Evolutionary conservation across 2,888 invertebrate genomes (phyloP).

Genomic region (Eudasyphora cyanicolor): DNA sequence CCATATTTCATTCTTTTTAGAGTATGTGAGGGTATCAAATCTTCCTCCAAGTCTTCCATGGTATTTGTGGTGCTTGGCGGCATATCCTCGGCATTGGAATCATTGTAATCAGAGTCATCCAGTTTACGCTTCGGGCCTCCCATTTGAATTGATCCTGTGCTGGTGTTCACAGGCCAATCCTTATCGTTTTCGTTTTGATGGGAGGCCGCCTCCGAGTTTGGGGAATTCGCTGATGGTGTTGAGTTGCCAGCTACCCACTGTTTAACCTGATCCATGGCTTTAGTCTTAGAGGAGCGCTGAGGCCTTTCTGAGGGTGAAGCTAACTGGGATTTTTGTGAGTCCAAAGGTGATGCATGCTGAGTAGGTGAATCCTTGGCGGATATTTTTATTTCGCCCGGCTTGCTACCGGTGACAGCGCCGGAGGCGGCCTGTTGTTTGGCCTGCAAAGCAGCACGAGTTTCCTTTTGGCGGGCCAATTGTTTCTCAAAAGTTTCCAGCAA

Average conservation of each 20-base stretch:
- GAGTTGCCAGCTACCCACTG: conserved; percentile 89
- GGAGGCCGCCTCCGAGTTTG: conserved; percentile 54
- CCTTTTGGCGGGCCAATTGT: conserved; percentile 88
- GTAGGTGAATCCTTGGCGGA: neutral
- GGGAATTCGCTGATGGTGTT: conserved; percentile 69
- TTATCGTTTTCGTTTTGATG: conserved; percentile 66
- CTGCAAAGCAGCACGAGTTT: conserved; percentile 82
- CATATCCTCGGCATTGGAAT: conserved; percentile 78
- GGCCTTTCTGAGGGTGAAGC: conserved; percentile 75
- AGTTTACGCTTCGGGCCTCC: conserved; percentile 79
- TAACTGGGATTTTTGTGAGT: conserved; percentile 64
- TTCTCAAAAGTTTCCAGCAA: conserved; percentile 90
- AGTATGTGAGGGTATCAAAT: conserved; percentile 81
- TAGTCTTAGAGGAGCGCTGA: conserved; percentile 84
- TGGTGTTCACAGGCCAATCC: conserved; percentile 71
- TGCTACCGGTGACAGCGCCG: conserved; percentile 52
- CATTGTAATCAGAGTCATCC: conserved; percentile 81
- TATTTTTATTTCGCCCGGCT: conserved; percentile 50
- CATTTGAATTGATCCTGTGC: conserved; percentile 52
- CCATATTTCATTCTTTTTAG: conserved; percentile 81
- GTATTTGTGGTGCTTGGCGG: conserved; percentile 65
- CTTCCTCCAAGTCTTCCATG: conserved; percentile 82
- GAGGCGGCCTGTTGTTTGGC: conserved; percentile 72
- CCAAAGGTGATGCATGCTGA: conserved; percentile 36
- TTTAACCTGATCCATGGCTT: conserved; percentile 90